Conservation (phyloP, 1,140 invertebrate genomes). For the Aculops lycopersici region DNA sequence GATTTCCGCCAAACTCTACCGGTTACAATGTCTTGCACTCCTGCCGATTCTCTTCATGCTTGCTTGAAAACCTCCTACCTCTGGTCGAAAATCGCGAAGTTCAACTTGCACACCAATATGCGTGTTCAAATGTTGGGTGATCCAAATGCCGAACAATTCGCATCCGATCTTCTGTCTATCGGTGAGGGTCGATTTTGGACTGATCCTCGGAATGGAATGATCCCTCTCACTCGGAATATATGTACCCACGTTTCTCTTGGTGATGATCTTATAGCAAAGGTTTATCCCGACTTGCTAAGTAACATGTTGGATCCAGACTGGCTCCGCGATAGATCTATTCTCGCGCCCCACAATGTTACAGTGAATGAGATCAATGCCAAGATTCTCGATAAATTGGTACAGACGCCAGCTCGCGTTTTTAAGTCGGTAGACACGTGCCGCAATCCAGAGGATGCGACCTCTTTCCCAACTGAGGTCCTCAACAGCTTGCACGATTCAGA, state of each 20-base stretch:
- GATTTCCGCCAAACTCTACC: conserved; percentile 20
- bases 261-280: neutral
- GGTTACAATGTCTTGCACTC: conserved; percentile 15
- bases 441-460: neutral
- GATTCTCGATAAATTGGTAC: neutral
- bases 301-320: neutral
- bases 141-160: conserved; percentile 2
- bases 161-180: conserved; percentile 6
- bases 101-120: conserved; percentile 9
- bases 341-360: neutral
- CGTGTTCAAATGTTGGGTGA: neutral
- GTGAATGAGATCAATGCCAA: neutral
- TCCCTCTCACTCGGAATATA: neutral
- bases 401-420: neutral
- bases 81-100: conserved; percentile 4
- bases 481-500: conserved; percentile 14
- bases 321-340: conserved; percentile 1
- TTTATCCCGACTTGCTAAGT: neutral
- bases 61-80: conserved; percentile 14
- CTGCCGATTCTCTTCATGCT: conserved; percentile 14
- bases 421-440: neutral
- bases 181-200: conserved; percentile 1
- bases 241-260: neutral
- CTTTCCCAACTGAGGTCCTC: conserved; percentile 15
- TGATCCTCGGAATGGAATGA: neutral